Evolutionary conservation across 1,140 invertebrate species (phyloP).

Genomic region (Drosophila nikananu): DNA sequence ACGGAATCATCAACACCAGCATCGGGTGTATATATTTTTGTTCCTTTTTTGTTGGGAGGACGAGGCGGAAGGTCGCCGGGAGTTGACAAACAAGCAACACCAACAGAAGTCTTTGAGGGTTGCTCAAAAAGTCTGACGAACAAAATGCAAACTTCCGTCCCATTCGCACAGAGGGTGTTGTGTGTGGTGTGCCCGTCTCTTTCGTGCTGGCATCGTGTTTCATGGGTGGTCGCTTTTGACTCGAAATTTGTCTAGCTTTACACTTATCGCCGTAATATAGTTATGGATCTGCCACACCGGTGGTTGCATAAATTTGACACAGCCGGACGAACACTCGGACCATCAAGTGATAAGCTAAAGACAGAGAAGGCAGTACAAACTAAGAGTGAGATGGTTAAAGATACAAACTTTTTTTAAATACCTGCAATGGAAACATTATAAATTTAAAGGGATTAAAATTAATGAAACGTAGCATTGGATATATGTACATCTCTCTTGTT

Average conservation of each 20-base stretch:
- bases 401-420: constrained; percentile 29
- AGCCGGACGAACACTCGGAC: constrained; percentile 37
- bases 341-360: constrained; percentile 41
- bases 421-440: background rate
- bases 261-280: constrained; percentile 74
- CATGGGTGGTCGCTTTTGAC: constrained; percentile 68
- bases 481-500: no score
- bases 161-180: constrained; percentile 8
- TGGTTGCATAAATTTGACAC: constrained; percentile 74
- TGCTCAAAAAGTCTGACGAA: constrained; percentile 47
- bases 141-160: constrained; percentile 76
- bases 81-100: constrained; percentile 85
- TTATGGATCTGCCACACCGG: constrained; percentile 74
- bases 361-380: constrained; percentile 1
- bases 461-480: background rate
- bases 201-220: constrained; percentile 41
- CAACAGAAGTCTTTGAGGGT: constrained; percentile 61
- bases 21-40: constrained; percentile 19
- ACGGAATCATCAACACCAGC: constrained; percentile 82
- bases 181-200: background rate
- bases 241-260: constrained; percentile 73
- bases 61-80: constrained; percentile 53
- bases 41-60: constrained; percentile 2
- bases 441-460: background rate
- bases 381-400: background rate